phyloP scores from a whole-genome alignment of 2,888 invertebrate genomes.

The Callyntrura guangdongensis region DNA sequence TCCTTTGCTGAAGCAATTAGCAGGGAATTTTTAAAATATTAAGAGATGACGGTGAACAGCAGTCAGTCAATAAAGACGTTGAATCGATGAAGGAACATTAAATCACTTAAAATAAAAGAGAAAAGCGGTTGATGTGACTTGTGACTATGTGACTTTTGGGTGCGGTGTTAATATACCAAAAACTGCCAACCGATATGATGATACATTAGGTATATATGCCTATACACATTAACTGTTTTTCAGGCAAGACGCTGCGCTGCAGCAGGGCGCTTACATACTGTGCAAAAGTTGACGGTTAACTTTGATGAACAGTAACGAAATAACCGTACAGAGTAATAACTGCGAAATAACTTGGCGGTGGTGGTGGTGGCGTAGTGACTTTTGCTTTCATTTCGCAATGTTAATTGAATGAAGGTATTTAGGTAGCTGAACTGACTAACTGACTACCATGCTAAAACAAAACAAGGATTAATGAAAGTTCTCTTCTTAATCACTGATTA shows the following conservation, averaged over 20 bases:
- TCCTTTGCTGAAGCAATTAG: constrained; percentile 25
- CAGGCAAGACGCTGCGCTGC: background rate
- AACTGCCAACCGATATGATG: background rate
- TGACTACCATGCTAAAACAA: constrained; percentile 18
- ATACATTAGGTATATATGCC: background rate
- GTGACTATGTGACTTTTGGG: background rate
- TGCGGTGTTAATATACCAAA: constrained; percentile 8
- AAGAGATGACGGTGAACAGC: constrained; percentile 2
- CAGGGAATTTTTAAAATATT: constrained; percentile 20
- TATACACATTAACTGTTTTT: background rate
- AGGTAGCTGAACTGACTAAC: background rate
- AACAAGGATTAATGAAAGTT: constrained; percentile 53
- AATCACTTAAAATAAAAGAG: constrained; percentile 24
- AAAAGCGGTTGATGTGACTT: constrained; percentile 18
- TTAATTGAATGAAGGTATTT: background rate
- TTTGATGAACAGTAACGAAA: background rate
- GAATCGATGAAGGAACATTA: background rate
- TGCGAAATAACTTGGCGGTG: constrained; percentile 15
- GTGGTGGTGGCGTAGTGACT: constrained; percentile 24
- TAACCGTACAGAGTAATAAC: background rate
- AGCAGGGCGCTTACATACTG: background rate
- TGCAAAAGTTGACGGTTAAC: constrained; percentile 53
- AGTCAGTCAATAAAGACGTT: constrained; percentile 9
- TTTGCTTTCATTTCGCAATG: constrained; percentile 56
- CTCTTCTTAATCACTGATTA: constrained; percentile 46